Base-by-base conservation (phyloP, 2,797 vertebrate species). In the Lates japonicus region DNA sequence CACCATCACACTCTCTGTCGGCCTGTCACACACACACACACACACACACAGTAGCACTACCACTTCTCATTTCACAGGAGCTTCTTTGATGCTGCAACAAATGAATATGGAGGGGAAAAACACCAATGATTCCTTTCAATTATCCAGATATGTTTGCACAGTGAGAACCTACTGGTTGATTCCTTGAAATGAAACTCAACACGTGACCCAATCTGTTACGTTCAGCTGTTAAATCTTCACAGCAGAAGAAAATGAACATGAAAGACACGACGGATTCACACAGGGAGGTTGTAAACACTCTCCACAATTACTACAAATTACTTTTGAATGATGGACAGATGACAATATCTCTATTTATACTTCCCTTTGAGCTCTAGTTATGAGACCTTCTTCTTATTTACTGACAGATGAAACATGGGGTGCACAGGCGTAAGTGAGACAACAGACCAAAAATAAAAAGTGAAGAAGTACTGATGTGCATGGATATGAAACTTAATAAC, bases 11-110 rank as follows among this genome's bases (percentile, higher is more conserved):
- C 60, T 63, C 61, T 70, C 65, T 68, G 17, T 10, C 35, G 31
- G 5, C 52, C 68, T 29, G 46, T 75, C 49, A 37, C 75, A 57
- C 72, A 74, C 66, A 63, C 20, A 31, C 70, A 65, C 51, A 80
- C 70, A 54, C 41, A 52, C 41, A 61, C 39, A 60, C 11, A 11
- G 48, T 29, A 29, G 2, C 25, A 58, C 51, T 44, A 59, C 29
- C 73, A 72, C 64, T 87, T 75, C 35, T 84, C 39, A 73, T 85
- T 83, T 82, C 17, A 44, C 62, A 77, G 33, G 37, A 16, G 33
- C 35, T 73, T 60, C 59, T 87, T 87, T 84, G 69, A 88, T 73
- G 54, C 44, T 41, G 69, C 59, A 76, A 82, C 58, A 87, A 83
- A 89, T 80, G 29, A 81, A 73, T 37, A 64, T 75, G 25, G 37